Conservation (phyloP, 2,113 vertebrate species). For the Thamnophis sirtalis region DNA sequence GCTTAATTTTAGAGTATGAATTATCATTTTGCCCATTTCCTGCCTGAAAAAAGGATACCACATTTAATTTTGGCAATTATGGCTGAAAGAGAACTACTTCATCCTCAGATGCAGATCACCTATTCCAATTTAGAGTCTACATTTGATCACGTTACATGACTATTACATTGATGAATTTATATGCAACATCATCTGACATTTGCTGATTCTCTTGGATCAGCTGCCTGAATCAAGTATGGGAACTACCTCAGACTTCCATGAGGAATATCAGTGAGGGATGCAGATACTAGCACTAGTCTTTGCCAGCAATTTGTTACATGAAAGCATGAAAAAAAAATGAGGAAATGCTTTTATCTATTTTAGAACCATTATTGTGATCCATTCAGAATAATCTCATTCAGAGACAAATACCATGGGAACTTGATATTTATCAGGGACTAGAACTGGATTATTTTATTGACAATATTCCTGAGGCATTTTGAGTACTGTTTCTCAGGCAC, state of each 20-base stretch:
- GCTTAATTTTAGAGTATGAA: background rate
- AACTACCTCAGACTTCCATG: background rate
- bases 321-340: background rate
- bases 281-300: background rate
- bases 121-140: background rate
- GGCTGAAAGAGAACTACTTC: background rate
- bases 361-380: background rate
- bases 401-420: background rate
- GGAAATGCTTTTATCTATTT: background rate
- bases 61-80: background rate
- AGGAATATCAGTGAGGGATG: background rate
- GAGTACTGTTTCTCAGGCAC: slow-evolving; percentile 6
- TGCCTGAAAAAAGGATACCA: background rate
- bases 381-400: background rate
- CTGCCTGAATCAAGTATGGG: background rate
- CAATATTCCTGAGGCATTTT: background rate
- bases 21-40: background rate
- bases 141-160: background rate
- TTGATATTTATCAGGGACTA: background rate
- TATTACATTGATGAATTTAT: background rate
- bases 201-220: background rate
- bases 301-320: background rate
- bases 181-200: background rate
- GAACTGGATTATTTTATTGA: background rate
- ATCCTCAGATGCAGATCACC: background rate